Percentiles rank a stretch among this genome's conserved stretches.
phyloP scores from a whole-genome alignment of 2,113 vertebrate species.

The Capricornis sumatraensis region DNA sequence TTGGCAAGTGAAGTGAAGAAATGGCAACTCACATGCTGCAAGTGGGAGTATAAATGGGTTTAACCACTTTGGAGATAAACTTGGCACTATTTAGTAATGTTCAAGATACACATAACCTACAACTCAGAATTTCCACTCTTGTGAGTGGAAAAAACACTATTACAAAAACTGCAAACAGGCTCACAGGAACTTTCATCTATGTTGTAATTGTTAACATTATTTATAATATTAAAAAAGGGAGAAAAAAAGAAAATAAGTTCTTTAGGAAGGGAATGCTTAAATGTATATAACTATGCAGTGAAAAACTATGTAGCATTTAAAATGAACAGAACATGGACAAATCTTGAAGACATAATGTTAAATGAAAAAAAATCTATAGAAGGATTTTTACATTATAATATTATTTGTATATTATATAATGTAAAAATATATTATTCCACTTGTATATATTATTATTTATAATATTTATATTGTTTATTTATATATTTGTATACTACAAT shows the following conservation, averaged over 20 bases:
- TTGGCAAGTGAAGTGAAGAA: conserved; percentile 10
- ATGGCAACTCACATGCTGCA: neutral
- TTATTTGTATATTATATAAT: neutral
- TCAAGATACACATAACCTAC: neutral
- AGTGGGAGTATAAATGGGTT: neutral
- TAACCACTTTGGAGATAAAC: conserved; percentile 22
- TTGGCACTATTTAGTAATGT: neutral
- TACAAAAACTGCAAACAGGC: conserved; percentile 3
- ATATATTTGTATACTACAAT: neutral
- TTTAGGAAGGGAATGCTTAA: neutral
- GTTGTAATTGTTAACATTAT: neutral
- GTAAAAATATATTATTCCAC: neutral
- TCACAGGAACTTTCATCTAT: neutral
- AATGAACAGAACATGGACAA: neutral
- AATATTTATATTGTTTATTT: neutral
- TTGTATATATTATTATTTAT: neutral
- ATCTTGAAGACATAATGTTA: neutral
- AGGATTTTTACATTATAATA: neutral
- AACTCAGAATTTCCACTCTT: neutral
- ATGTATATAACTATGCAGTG: neutral
- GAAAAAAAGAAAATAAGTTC: neutral
- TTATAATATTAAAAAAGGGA: neutral
- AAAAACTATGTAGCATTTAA: neutral
- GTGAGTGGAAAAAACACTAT: neutral
- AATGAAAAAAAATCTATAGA: conserved; percentile 1